Conservation (phyloP, 2,888 invertebrate genomes). For the Carabus problematicus region DNA sequence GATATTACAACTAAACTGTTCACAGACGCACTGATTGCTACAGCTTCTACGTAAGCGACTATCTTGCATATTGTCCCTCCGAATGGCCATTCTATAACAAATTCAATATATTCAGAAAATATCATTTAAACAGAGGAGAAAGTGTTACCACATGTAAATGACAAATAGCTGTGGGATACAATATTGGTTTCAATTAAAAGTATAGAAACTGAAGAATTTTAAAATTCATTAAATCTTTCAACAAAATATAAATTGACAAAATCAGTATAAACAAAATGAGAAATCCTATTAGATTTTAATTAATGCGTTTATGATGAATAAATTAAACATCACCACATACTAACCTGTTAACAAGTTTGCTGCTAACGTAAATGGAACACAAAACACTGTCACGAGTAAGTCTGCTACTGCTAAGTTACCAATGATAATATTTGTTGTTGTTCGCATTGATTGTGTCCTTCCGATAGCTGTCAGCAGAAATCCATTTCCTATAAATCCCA, state of each 20-base stretch:
- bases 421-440: constrained; percentile 35
- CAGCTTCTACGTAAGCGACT: constrained; percentile 29
- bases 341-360: constrained; percentile 23
- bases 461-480: constrained; percentile 21
- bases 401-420: constrained; percentile 32
- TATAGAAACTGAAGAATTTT: too few relatives aligned
- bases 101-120: too few relatives aligned
- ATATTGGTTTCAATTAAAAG: too few relatives aligned
- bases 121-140: too few relatives aligned
- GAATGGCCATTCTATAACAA: constrained; percentile 30
- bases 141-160: background rate
- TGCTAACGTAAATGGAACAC: constrained; percentile 31
- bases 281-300: background rate
- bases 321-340: background rate
- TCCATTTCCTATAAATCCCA: constrained; percentile 23
- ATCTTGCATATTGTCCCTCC: constrained; percentile 26
- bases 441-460: constrained; percentile 15
- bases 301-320: too few relatives aligned
- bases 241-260: constrained; percentile 3
- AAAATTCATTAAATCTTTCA: too few relatives aligned
- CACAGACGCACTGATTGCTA: constrained; percentile 32
- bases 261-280: background rate
- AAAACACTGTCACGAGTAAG: constrained; percentile 26
- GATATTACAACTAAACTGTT: constrained; percentile 31
- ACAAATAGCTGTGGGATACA: background rate